Percentiles rank a stretch among this genome's conserved stretches.
phyloP scores from a whole-genome alignment of 2,113 vertebrate species.

The Melanotaenia duboulayi region DNA sequence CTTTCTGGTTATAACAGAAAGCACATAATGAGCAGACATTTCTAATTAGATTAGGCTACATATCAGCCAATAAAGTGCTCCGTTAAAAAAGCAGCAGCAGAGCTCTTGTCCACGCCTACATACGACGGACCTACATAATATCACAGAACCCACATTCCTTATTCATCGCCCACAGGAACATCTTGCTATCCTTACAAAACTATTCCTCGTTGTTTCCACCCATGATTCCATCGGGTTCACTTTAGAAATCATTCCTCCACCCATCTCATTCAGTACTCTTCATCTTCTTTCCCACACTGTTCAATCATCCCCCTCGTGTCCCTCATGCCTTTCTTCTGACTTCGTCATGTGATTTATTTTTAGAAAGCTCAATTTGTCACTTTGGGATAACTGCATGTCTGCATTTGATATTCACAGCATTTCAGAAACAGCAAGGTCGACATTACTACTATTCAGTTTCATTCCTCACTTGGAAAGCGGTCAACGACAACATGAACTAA shows the following conservation, averaged over 20 bases:
- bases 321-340: no score
- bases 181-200: constrained; percentile 15
- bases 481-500: constrained; percentile 17
- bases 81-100: constrained; percentile 26
- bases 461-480: constrained; percentile 14
- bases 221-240: constrained; percentile 15
- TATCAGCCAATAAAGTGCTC: constrained; percentile 13
- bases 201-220: constrained; percentile 13
- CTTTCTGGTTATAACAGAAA: neutral
- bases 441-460: constrained; percentile 7
- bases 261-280: constrained; percentile 25
- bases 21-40: neutral
- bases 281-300: neutral
- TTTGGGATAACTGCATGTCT: neutral
- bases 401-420: neutral
- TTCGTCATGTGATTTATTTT: neutral
- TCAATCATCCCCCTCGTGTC: neutral
- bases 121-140: constrained; percentile 6
- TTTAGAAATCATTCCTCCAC: constrained; percentile 19
- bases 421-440: neutral
- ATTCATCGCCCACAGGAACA: constrained; percentile 35
- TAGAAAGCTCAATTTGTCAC: neutral
- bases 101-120: constrained; percentile 54
- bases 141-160: constrained; percentile 39
- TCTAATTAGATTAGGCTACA: neutral